Evolutionary conservation across 2,888 invertebrate species (phyloP), one percentile per base, ranked within the genome.

Genomic region (Augiades crinisus): DNA sequence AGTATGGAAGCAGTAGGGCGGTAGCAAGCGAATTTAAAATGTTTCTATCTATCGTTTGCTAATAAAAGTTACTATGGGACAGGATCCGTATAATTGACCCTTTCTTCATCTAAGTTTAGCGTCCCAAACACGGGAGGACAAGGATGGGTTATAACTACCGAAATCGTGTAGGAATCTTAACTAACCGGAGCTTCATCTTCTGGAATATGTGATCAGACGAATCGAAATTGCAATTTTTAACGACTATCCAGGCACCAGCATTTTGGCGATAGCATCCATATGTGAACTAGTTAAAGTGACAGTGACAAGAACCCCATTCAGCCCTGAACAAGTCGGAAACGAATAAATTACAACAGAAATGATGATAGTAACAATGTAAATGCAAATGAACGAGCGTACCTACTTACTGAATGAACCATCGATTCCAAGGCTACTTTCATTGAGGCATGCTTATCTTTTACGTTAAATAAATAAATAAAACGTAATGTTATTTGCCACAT

Each of bases 391-490:
- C 12, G 5, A 51, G 36, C 34, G 7, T 36, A 43, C 21, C 44
- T 30, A 51, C 44, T 51, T 36, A 43, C 21, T 51, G 37, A 51
- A 51, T 51, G 44, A 51, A 51, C 37, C 43, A 7, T 51, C n/a
- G 8, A 22, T 30, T 14, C 12, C 31, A 38, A 50, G 50, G 50
- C 13, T 14, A 27, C 16, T 0, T 22, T 22, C 14, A 51, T 43
- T 50, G 19, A 44, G 34, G 49, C 24, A 50, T 36, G 8, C 43
- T 45, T 34, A 34, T 34, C 34, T 16, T 40, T n/a, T n/a, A n/a
- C n/a, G n/a, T n/a, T 30, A 12, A 5, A 30, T 30, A 12, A n/a
- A 24, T 24, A 24, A 27, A 27, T 7, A 30, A 2, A 12, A n/a
- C 12, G 12, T 12, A 12, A 30, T 10, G n/a, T 1, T 10, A 22